Evolutionary conservation across 2,888 invertebrate species (phyloP), one percentile per base, ranked within the genome.

Genomic region (Scaptomyza parva): DNA sequence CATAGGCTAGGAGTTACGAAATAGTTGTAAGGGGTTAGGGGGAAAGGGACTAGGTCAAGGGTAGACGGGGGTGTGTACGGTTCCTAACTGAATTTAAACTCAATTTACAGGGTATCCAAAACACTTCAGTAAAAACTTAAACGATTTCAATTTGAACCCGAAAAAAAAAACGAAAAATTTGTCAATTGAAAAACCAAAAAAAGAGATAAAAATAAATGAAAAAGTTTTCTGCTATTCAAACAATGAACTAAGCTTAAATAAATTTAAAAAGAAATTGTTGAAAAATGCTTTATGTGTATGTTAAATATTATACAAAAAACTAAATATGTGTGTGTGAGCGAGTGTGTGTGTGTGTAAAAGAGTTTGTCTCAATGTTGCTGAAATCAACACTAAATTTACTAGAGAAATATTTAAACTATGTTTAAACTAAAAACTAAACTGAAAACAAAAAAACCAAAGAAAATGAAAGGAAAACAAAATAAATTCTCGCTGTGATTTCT

Each of bases 401-500:
- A n/a, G 17, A 75, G 51, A 22, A 33, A 53, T 44, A 52, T 37
- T 48, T 41, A 45, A 54, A 62, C 28, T 50, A 45, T 57, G 48
- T 59, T 44, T 47, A 59, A 54, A 63, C 58, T 58, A 22, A 68
- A 76, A 72, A 64, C 55, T 44, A 26, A 54, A 70, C 48, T 26
- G 50, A 69, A 35, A 35, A 35, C 30, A 37, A 18, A 18, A 69
- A 47, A 47, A 69, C 64, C 64, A 70, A 72, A 72, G 58, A 63
- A 30, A 50, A 57, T 59, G 44, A 66, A 71, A 62, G 30, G 24
- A 50, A 57, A 63, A 43, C 61, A 66, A 68, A 70, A 75, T 61
- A 58, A 85, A 88, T 88, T 85, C 85, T 88, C 76, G 88, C 85
- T 85, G 85, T 85, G 85, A 85, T 85, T 85, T 88, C 88, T 88